A percentile compares a stretch with the other conserved stretches of the same genome.
These are phyloP conservation scores for Petaurus breviceps DNA, from an alignment of 2,113 vertebrate species.

Conservation along the genomic window DNA sequence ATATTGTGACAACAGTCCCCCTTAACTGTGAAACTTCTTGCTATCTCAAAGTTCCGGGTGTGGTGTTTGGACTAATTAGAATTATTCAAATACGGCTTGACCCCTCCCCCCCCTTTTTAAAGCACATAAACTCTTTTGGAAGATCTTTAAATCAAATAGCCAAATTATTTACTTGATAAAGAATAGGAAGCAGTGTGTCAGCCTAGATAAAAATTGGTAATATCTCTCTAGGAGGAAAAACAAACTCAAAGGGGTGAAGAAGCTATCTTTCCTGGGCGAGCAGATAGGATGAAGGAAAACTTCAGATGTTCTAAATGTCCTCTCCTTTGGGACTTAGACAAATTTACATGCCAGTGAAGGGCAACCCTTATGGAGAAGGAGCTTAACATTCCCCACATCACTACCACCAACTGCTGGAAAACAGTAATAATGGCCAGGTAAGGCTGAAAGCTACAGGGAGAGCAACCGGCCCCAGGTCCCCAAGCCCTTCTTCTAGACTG, in stretches of 20 bases:
- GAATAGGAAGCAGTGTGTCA: background rate
- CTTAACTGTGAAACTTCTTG: background rate
- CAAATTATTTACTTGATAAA: background rate
- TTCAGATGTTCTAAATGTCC: background rate
- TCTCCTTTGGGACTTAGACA: background rate
- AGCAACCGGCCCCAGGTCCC: background rate
- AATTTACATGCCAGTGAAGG: background rate
- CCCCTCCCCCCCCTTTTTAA: background rate
- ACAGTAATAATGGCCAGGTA: background rate
- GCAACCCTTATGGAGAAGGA: background rate
- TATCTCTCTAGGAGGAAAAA: background rate
- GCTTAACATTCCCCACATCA: background rate
- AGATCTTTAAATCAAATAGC: background rate
- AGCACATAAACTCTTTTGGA: background rate
- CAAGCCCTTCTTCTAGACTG: background rate
- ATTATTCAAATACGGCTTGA: background rate
- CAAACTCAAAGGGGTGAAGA: background rate
- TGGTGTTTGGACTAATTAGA: background rate
- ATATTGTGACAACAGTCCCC: background rate
- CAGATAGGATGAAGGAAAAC: background rate
- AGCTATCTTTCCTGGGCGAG: background rate
- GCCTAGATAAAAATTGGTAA: background rate
- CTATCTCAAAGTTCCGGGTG: background rate
- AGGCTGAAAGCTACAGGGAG: background rate
- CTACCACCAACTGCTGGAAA: background rate